Percentiles rank a stretch among this genome's conserved stretches.
phyloP scores from a whole-genome alignment of 2,113 vertebrate genomes.

The Marmota flaviventris region DNA sequence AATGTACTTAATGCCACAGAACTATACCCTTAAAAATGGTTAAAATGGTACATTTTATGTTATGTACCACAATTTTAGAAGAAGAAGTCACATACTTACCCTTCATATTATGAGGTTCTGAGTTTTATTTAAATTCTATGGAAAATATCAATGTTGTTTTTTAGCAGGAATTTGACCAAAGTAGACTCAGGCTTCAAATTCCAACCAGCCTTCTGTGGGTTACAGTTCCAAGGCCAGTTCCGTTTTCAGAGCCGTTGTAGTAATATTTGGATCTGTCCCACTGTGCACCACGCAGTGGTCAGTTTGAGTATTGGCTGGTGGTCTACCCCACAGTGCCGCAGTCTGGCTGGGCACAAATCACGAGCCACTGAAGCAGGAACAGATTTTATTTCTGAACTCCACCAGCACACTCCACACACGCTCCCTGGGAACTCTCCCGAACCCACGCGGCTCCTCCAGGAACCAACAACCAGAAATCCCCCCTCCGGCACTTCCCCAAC shows the following conservation, averaged over 20 bases:
- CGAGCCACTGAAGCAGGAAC: too few species aligned
- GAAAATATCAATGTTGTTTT: background rate
- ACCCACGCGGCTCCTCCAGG: too few species aligned
- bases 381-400: too few species aligned
- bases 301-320: background rate
- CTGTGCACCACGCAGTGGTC: background rate
- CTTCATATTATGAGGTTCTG: background rate
- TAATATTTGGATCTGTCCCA: background rate
- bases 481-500: too few species aligned
- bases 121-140: conserved; percentile 20
- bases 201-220: background rate
- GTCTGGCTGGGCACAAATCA: too few species aligned
- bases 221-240: background rate
- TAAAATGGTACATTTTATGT: background rate
- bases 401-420: too few species aligned
- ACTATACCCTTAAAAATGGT: background rate
- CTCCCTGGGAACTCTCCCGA: too few species aligned
- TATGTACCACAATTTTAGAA: background rate
- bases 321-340: too few species aligned
- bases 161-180: background rate
- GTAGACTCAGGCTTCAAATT: background rate
- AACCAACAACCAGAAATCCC: too few species aligned
- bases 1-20: background rate
- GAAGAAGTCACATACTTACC: background rate
- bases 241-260: background rate